Evolutionary conservation across 2,888 invertebrate genomes (phyloP), one percentile per base, ranked within the genome.

Genomic region (Carpatolechia fugitivella): DNA sequence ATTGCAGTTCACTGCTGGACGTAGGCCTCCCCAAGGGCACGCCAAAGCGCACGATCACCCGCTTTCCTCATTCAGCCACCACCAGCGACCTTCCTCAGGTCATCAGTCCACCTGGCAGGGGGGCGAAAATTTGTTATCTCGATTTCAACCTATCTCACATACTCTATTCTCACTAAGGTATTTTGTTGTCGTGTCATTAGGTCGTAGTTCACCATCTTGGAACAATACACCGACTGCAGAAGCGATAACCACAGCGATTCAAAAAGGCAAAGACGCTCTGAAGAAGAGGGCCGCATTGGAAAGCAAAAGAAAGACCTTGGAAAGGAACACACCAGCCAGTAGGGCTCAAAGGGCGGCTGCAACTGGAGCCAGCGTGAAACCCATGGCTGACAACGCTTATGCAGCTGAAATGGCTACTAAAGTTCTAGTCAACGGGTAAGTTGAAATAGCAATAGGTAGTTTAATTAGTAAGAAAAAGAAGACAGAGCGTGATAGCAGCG

Each of bases 341-440:
- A 91, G 93, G 38, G 96, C 96, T 51, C 95, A 95, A 69, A 91
- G 92, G 49, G 93, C 95, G 0, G 91, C 95, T 0, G 93, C 93
- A 49, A 94, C 95, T 0, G 89, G 91, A 0, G 76, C 85, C 0
- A 90, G 84, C 35, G 93, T 94, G 0, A 91, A 93, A 14, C 89
- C 92, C 1, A 61, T 95, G 40, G 93, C 95, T 0, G 85, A 93
- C 8, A 84, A 92, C 0, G 96, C 94, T 0, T 93, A 92, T 67
- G 92, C 93, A 0, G 92, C 93, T 60, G 93, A 95, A 63, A 91
- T 93, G 46, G 96, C 95, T 0, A 94, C 95, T 0, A 91, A 87
- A 65, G 85, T 78, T 8, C 79, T 95, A 10, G 86, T 91, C 0
- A 84, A 84, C 63, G 87, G 85, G 83, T 92, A 77, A 74, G 90